A percentile compares a stretch with the other conserved stretches of the same genome.
These are phyloP conservation scores for Phrynosoma platyrhinos DNA, from an alignment of 2,113 vertebrate species.

Conservation along the genomic window DNA sequence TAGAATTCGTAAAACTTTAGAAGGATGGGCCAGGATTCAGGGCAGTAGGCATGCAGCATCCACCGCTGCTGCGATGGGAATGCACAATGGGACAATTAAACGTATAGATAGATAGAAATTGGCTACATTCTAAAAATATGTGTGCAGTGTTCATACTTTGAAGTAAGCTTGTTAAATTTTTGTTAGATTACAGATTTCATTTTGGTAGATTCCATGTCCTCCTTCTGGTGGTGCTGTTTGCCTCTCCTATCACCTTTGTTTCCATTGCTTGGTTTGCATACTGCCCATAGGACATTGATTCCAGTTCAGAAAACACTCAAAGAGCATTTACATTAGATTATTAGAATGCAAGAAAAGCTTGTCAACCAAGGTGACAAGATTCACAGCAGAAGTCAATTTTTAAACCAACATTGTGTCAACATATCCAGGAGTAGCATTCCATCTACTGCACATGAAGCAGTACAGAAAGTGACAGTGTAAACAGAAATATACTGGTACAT, in stretches of 20 bases:
- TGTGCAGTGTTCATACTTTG: no score
- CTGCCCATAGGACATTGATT: slow-evolving; percentile 41
- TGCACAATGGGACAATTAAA: no score
- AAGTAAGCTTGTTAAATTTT: no score
- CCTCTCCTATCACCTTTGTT: not conserved
- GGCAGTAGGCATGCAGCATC: no score
- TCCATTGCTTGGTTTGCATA: slow-evolving; percentile 33
- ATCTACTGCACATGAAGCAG: slow-evolving; percentile 37
- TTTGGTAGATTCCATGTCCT: slow-evolving; percentile 25
- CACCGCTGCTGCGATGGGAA: no score
- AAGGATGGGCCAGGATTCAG: no score
- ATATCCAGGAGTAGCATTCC: slow-evolving; percentile 66
- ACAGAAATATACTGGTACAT: not conserved
- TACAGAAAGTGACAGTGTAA: slow-evolving; percentile 55
- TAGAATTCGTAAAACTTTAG: no score
- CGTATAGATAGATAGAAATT: no score
- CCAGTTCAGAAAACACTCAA: slow-evolving; percentile 58
- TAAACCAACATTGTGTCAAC: slow-evolving; percentile 67
- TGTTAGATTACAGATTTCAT: no score
- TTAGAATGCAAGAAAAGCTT: slow-evolving; percentile 61
- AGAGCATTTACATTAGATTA: slow-evolving; percentile 55
- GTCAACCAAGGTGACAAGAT: slow-evolving; percentile 68
- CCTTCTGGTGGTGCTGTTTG: slow-evolving; percentile 12
- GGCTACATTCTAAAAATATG: no score
- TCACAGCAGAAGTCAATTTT: slow-evolving; percentile 64